Evolutionary conservation across 2,113 vertebrate genomes (phyloP).

Genomic region (Lycocorax pyrrhopterus): DNA sequence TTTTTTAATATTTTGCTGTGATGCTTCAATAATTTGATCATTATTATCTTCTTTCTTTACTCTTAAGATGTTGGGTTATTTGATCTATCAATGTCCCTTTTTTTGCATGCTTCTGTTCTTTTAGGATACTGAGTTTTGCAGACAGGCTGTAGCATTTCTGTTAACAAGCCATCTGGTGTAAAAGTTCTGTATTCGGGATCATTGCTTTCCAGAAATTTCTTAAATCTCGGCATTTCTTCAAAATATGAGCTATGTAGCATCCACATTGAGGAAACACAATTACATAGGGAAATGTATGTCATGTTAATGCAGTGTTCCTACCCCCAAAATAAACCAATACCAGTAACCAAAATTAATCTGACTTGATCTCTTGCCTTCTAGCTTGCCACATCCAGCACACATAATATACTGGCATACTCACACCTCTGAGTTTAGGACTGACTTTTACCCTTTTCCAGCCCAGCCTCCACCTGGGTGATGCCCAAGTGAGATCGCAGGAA

Average conservation of each 20-base stretch:
- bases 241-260: not conserved
- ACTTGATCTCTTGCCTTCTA: not conserved
- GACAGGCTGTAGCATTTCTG: not conserved
- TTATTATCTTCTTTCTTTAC: not conserved
- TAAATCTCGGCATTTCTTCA: not conserved
- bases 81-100: not conserved
- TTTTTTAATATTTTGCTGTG: not conserved
- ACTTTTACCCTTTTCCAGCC: not conserved
- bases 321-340: not conserved
- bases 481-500: not conserved
- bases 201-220: not conserved
- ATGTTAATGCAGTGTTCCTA: not conserved
- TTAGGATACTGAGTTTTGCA: not conserved
- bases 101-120: not conserved
- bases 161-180: not conserved
- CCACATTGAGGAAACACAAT: not conserved
- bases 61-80: not conserved
- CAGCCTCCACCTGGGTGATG: not conserved
- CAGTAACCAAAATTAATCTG: not conserved
- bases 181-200: not conserved
- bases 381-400: not conserved
- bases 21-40: not conserved
- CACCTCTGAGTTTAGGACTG: not conserved
- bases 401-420: not conserved
- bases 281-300: not conserved